Percentiles rank a stretch among this genome's conserved stretches.
Conservation (phyloP, 2,797 vertebrate genomes). For the Arnoldichthys spilopterus region DNA sequence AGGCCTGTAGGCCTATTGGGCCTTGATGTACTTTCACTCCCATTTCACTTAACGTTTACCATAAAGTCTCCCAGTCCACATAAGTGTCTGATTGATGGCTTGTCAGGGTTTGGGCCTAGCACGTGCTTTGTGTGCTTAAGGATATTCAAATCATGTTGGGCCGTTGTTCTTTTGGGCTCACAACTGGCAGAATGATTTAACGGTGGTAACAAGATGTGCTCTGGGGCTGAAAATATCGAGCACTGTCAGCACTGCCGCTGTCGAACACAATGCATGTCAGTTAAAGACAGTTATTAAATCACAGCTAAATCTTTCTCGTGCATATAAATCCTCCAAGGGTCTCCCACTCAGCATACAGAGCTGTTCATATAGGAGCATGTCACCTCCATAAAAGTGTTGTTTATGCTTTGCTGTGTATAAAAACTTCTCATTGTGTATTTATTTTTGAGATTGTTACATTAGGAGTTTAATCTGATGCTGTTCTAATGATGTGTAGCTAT, state of each 20-base stretch:
- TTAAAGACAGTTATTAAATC: constrained; percentile 52
- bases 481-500: neutral
- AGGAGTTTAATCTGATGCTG: neutral
- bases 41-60: constrained; percentile 57
- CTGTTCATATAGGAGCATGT: constrained; percentile 11
- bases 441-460: constrained; percentile 13
- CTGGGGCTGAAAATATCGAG: constrained; percentile 84
- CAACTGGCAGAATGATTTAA: constrained; percentile 76
- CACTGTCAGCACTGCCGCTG: constrained; percentile 64
- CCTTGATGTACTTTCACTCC: constrained; percentile 46
- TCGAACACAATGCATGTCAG: constrained; percentile 48
- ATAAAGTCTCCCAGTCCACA: constrained; percentile 50
- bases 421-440: constrained; percentile 8
- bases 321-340: constrained; percentile 37
- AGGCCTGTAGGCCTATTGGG: neutral
- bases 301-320: constrained; percentile 19
- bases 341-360: neutral
- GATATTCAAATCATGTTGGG: constrained; percentile 51
- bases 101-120: constrained; percentile 35
- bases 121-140: constrained; percentile 49
- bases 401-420: constrained; percentile 16
- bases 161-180: constrained; percentile 38
- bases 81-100: constrained; percentile 56
- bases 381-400: constrained; percentile 25
- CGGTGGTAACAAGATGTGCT: constrained; percentile 77